phyloP scores from a whole-genome alignment of 2,888 invertebrate species.

The Gonocerus acuteangulatus region DNA sequence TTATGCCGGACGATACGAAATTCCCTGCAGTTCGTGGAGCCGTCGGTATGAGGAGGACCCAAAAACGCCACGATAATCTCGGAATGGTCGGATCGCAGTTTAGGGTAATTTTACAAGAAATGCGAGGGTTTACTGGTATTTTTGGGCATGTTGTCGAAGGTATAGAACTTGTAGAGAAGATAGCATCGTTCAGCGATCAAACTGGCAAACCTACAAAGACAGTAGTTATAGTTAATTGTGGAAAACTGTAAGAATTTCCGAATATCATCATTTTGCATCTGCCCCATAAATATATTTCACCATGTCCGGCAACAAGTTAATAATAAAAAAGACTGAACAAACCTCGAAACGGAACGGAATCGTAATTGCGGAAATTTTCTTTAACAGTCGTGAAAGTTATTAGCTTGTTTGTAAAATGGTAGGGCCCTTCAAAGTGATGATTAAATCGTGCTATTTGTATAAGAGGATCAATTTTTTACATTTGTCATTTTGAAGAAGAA shows the following conservation, averaged over 20 bases:
- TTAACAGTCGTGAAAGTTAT: constrained; percentile 16
- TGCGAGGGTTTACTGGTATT: constrained; percentile 74
- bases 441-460: neutral
- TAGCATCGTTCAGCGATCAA: constrained; percentile 67
- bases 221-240: constrained; percentile 66
- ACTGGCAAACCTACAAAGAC: constrained; percentile 69
- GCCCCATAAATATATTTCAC: neutral
- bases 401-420: constrained; percentile 11
- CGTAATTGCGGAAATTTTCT: constrained; percentile 13
- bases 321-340: constrained; percentile 21
- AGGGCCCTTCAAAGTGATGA: neutral
- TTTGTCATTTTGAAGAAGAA: neutral
- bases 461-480: constrained; percentile 19
- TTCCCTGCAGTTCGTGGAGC: constrained; percentile 66
- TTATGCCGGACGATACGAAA: constrained; percentile 74
- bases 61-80: constrained; percentile 68
- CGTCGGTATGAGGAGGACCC: constrained; percentile 73
- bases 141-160: constrained; percentile 75
- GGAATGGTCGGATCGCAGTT: constrained; percentile 81
- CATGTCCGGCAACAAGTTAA: constrained; percentile 13
- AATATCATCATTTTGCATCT: constrained; percentile 1
- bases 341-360: constrained; percentile 6
- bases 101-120: constrained; percentile 70
- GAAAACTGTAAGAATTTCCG: constrained; percentile 53
- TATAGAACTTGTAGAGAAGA: constrained; percentile 67